Base-by-base conservation (phyloP, 1,140 invertebrate species). In the Lordiphosa stackelbergi region DNA sequence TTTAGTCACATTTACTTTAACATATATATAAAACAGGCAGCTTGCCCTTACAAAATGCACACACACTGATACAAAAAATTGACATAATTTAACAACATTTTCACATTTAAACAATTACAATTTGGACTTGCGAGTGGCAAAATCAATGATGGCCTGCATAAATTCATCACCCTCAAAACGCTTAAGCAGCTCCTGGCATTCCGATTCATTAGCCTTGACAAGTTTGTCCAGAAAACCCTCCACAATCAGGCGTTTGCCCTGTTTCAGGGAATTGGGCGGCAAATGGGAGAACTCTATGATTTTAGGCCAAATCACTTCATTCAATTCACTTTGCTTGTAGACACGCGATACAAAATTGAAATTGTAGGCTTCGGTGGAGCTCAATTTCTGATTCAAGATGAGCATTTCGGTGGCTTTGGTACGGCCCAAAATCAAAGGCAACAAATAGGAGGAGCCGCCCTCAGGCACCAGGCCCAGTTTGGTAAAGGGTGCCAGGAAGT, bases 401-500 rank as follows among this genome's bases (percentile, higher is more conserved):
- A 98, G 88, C 87, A 97, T 89, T 88, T 97, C 95, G 54, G 89
- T 90, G 16, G 96, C 95, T 91, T 95, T 81, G 52, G 89, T 90
- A 10, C 88, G 88, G 19, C 97, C 97, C 88, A 98, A 91, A 22
- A 97, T 89, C 69, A 88, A 89, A 2, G 97, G 96, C 81, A 98
- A 97, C 45, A 92, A 92, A 63, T 93, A 94, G 6, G 94, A 93
- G 9, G 97, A 97, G 86, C 95, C 93, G 8, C 93, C 96, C 90
- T 99, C 97, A 4, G 95, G 92, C 34, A 93, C 91, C 55, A 97
- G 89, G 11, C 95, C 95, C 36, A 97, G 87, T 62, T 90, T 89
- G 41, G 92, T 90, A 88, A 98, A 99, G 34, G 97, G 97, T 40
- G 95, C 95, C 40, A 92, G 89, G 87, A 98, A 97, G 69, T 93